These are phyloP conservation scores for Coracopsis vasa DNA, from an alignment of 2,113 vertebrate species.

Conservation along the genomic window DNA sequence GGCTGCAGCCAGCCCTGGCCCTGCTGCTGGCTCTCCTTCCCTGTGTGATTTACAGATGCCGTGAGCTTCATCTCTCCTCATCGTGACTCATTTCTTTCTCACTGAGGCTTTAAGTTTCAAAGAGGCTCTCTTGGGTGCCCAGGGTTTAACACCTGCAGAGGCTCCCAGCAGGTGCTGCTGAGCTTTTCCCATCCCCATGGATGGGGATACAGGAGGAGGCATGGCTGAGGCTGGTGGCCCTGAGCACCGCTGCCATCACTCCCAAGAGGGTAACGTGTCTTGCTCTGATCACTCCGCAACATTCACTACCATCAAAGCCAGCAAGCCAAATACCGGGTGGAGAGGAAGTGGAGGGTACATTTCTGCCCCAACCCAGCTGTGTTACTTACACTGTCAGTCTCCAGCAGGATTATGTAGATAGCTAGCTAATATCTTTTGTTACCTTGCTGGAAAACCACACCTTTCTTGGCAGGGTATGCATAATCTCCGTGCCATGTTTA, in stretches of 20 bases:
- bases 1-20: background rate
- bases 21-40: background rate
- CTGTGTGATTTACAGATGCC: background rate
- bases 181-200: background rate
- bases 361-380: background rate
- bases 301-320: background rate
- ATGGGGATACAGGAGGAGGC: background rate
- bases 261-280: background rate
- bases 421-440: background rate
- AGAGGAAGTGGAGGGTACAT: background rate
- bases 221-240: background rate
- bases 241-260: accelerated
- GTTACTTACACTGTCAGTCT: background rate
- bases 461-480: conserved; percentile 34
- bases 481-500: conserved; percentile 3
- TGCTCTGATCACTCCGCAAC: background rate
- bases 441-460: conserved; percentile 50
- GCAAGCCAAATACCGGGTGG: background rate
- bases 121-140: background rate
- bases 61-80: background rate
- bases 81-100: conserved; percentile 20
- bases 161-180: background rate
- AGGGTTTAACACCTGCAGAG: background rate
- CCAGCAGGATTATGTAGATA: background rate
- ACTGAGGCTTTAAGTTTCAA: conserved; percentile 19